Evolutionary conservation across 2,113 vertebrate genomes (phyloP), one percentile per base, ranked within the genome.

Genomic region (Mystacornis crossleyi): DNA sequence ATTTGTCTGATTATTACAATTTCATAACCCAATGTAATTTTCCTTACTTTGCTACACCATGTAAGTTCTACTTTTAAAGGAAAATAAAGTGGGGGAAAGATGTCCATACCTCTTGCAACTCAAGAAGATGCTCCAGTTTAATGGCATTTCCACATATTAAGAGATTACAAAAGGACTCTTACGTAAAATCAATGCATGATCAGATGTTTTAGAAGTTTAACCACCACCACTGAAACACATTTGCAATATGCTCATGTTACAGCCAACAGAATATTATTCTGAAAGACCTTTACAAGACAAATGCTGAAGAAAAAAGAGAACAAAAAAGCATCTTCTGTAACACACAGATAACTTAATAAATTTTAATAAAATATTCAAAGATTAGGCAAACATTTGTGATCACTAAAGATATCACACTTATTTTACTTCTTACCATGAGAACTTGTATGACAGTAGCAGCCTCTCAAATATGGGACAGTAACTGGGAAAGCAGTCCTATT

Each of bases 141-240:
- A 69, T 26, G 14, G 9, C 18, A 83, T 25, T 58, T 57, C 10
- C 21, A 84, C 6, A 20, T 34, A 95, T 4, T 28, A 26, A 71
- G 51, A 73, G 12, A 81, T 43, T 48, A 57, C 23, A 55, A 58
- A 65, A 81, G 21, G 9, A 70, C 54, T 53, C 17, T 48, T 55
- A 11, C 0, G 1, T n/a, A 62, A 83, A 60, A 80, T 42, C 21
- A 79, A 7, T 1, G 5, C 0, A 3, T 7, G 26, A 73, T 51
- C 34, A 66, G 31, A 66, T 18, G 10, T 60, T 36, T 43, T 29
- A 13, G 3, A 85, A 31, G 14, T 33, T 90, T 47, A 69, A 67
- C 31, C 20, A 72, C 4, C 12, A 66, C 4, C 25, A 71, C 23
- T 64, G 57, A 75, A 83, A 88, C 4, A 42, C 20, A 48, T 55